phyloP scores from a whole-genome alignment of 2,888 invertebrate genomes.

The Congeria kusceri region DNA sequence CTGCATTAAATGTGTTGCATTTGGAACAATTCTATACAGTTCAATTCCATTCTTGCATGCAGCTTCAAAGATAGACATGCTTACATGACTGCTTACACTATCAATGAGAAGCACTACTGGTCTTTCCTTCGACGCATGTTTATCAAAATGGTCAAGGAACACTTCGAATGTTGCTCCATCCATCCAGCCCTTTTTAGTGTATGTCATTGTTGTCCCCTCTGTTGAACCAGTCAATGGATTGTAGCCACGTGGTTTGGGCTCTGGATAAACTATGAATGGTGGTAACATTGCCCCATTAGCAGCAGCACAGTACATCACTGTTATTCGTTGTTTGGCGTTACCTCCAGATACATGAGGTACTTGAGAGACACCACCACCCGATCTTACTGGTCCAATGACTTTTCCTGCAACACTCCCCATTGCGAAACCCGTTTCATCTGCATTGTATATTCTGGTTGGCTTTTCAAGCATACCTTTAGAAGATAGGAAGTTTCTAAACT shows the following conservation, averaged over 20 bases:
- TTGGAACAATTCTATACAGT: conserved; percentile 44
- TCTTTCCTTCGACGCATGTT: conserved; percentile 21
- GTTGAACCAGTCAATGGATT: conserved; percentile 42
- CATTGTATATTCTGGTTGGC: conserved; percentile 43
- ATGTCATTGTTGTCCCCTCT: conserved; percentile 31
- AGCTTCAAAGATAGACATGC: conserved; percentile 12
- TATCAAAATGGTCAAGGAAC: conserved; percentile 40
- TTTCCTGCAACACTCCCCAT: conserved; percentile 31
- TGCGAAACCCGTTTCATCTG: too few relatives aligned
- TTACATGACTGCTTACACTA: conserved; percentile 35
- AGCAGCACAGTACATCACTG: conserved; percentile 51
- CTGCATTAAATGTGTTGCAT: conserved; percentile 49
- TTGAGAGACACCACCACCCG: too few relatives aligned
- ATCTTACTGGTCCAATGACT: conserved; percentile 27
- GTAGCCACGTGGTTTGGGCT: conserved; percentile 28
- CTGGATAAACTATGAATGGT: conserved; percentile 47
- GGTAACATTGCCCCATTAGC: conserved; percentile 44
- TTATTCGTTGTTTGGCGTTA: conserved; percentile 32
- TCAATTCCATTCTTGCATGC: conserved; percentile 40
- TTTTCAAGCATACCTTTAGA: conserved; percentile 28
- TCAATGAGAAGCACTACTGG: conserved; percentile 40
- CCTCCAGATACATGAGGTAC: conserved; percentile 48
- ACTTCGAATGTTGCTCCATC: conserved; percentile 21
- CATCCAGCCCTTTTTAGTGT: conserved; percentile 57
- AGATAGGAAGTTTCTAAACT: conserved; percentile 30